phyloP scores from a whole-genome alignment of 2,113 vertebrate species.

The Nestor notabilis region DNA sequence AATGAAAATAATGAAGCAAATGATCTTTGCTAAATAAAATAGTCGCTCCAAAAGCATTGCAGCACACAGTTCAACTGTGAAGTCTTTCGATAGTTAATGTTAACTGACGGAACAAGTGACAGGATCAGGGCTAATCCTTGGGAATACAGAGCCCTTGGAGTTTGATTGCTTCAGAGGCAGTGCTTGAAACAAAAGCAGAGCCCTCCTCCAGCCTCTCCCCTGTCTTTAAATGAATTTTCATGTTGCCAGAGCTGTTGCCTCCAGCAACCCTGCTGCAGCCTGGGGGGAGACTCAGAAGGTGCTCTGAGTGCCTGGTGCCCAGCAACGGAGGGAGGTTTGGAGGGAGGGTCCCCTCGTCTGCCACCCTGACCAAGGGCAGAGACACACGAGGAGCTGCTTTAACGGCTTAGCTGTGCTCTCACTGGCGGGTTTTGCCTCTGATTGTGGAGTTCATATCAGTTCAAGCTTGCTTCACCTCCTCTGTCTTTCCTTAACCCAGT shows the following conservation, averaged over 20 bases:
- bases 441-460: accelerated
- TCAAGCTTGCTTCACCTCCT: neutral
- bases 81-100: neutral
- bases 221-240: neutral
- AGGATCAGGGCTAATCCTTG: neutral
- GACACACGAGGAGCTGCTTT: accelerated
- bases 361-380: accelerated
- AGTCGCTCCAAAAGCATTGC: neutral
- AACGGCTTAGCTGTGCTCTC: accelerated
- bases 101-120: accelerated
- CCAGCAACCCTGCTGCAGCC: neutral
- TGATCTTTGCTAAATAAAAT: neutral
- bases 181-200: neutral
- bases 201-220: neutral
- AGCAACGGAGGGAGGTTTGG: neutral
- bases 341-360: neutral
- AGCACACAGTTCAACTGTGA: accelerated
- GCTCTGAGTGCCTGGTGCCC: accelerated
- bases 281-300: no score
- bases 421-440: accelerated
- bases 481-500: neutral
- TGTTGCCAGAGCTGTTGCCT: accelerated
- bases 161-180: neutral
- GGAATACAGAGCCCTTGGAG: neutral
- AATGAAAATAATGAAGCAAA: neutral